Evolutionary conservation across 1,140 invertebrate genomes (phyloP).

Genomic region (Bombus breviceps): DNA sequence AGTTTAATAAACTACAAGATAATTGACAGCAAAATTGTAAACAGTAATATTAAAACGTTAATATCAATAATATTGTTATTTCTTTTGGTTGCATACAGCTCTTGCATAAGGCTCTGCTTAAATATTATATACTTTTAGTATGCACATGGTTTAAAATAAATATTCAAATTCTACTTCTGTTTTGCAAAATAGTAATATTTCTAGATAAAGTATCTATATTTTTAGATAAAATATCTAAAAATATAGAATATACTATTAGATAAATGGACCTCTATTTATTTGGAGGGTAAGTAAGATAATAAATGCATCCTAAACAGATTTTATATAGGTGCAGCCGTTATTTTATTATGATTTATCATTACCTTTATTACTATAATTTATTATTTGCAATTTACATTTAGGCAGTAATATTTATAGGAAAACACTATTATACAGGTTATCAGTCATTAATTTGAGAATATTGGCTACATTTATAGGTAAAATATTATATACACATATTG

Average conservation of each 20-base stretch:
- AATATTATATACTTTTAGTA: neutral
- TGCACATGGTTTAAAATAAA: neutral
- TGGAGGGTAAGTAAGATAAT: neutral
- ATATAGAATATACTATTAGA: neutral
- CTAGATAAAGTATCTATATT: neutral
- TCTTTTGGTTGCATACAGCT: neutral
- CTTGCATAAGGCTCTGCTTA: neutral
- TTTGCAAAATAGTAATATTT: constrained; percentile 11
- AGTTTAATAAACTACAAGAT: neutral
- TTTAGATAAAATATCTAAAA: neutral
- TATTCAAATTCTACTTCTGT: neutral
- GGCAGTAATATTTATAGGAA: neutral
- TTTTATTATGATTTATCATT: neutral
- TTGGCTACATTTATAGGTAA: neutral
- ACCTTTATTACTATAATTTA: neutral
- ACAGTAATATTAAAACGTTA: neutral
- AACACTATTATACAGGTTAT: constrained; percentile 7
- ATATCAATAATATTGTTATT: constrained; percentile 1
- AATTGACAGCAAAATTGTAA: constrained; percentile 1
- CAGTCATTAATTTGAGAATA: neutral
- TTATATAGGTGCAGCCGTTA: neutral
- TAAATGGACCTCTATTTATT: neutral
- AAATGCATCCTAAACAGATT: neutral
- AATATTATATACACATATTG: constrained; percentile 21
- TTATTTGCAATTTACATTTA: constrained; percentile 10